A percentile compares a stretch with the other conserved stretches of the same genome.
These are phyloP conservation scores for Scolopax bukidnonensis DNA, from an alignment of 2,797 vertebrate genomes.

Conservation along the genomic window DNA sequence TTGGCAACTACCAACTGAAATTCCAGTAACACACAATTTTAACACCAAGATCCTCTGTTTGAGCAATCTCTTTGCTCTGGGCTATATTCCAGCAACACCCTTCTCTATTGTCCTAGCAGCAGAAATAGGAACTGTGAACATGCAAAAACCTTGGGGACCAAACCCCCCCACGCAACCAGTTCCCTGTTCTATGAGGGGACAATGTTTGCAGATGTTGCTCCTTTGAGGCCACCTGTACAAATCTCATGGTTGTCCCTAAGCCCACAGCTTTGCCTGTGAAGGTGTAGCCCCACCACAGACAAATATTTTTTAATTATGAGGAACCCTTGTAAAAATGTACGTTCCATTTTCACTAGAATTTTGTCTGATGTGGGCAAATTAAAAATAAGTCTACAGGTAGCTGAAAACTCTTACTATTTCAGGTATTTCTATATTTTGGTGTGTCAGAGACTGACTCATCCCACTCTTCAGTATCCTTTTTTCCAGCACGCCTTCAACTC, in stretches of 20 bases:
- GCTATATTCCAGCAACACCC: conserved; percentile 51
- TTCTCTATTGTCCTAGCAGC: conserved; percentile 47
- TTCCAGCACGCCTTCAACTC: neutral
- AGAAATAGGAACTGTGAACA: conserved; percentile 33
- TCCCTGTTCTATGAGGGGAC: neutral
- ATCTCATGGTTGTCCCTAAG: neutral
- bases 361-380: neutral
- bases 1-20: conserved; percentile 1
- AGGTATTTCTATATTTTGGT: neutral
- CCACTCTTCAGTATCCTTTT: neutral
- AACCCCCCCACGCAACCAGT: neutral
- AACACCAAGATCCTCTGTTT: conserved; percentile 42
- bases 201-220: neutral
- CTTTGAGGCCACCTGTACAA: neutral
- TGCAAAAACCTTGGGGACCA: neutral
- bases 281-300: neutral
- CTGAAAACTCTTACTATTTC: neutral
- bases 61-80: conserved; percentile 39
- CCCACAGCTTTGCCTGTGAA: neutral
- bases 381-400: neutral
- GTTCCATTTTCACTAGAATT: neutral
- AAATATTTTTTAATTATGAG: neutral
- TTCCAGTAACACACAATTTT: conserved; percentile 36
- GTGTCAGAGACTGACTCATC: neutral
- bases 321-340: neutral